phyloP scores from a whole-genome alignment of 2,113 vertebrate species.

The Polypterus senegalus region DNA sequence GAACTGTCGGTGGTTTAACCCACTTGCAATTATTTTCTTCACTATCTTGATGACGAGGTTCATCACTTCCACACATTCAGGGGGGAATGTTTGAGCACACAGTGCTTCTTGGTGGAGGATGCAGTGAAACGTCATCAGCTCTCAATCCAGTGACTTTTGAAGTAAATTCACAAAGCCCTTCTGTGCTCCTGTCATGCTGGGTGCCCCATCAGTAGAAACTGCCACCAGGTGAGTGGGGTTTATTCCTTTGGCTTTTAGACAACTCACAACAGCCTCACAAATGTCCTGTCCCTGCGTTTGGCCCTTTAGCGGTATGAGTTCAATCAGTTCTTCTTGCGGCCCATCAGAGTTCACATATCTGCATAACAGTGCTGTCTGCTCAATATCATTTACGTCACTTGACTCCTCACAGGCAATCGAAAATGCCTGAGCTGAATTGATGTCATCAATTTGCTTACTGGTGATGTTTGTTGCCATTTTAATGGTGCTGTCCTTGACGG shows the following conservation, averaged over 20 bases:
- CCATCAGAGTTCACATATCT: conserved; percentile 18
- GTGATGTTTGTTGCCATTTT: conserved; percentile 26
- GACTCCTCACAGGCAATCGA: conserved; percentile 18
- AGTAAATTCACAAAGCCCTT: conserved; percentile 25
- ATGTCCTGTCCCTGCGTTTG: conserved; percentile 15
- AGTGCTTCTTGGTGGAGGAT: conserved; percentile 19
- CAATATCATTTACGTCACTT: conserved; percentile 14
- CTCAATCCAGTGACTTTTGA: conserved; percentile 16
- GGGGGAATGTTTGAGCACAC: conserved; percentile 15
- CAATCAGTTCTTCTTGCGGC: conserved; percentile 16
- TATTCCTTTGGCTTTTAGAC: conserved; percentile 16
- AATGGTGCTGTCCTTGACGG: conserved; percentile 25
- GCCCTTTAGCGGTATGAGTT: conserved; percentile 1
- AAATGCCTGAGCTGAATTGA: conserved; percentile 18
- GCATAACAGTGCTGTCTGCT: conserved; percentile 15
- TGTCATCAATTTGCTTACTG: conserved; percentile 19
- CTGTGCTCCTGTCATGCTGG: conserved; percentile 23
- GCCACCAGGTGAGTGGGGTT: conserved; percentile 19
- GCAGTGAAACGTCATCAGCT: conserved; percentile 22
- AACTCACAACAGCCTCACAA: conserved; percentile 19
- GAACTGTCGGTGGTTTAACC: conserved; percentile 23
- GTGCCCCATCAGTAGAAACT: conserved; percentile 23
- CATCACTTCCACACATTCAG: conserved; percentile 17
- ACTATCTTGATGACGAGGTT: conserved; percentile 26
- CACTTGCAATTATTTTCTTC: conserved; percentile 29